phyloP scores from a whole-genome alignment of 1,140 invertebrate genomes.

The Drosophila asahinai region DNA sequence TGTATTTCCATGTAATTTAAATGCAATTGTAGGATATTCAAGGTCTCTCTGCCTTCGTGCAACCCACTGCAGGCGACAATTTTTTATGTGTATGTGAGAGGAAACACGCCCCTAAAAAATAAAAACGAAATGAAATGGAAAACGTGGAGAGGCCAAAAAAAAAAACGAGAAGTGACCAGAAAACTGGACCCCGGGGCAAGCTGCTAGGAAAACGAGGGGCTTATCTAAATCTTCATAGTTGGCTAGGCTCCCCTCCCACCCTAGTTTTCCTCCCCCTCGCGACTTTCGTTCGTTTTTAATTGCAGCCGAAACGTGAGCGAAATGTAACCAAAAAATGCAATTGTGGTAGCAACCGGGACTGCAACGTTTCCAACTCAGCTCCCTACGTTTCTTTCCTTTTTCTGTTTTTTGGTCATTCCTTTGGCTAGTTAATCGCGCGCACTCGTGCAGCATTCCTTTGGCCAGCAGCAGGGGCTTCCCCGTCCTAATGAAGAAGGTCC shows the following conservation, averaged over 20 bases:
- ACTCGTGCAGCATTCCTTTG: constrained; percentile 78
- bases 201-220: constrained; percentile 77
- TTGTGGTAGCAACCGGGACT: constrained; percentile 51
- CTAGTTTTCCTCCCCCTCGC: constrained; percentile 17
- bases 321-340: constrained; percentile 83
- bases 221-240: constrained; percentile 85
- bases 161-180: constrained; percentile 60
- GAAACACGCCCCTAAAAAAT: constrained; percentile 59
- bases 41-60: constrained; percentile 31
- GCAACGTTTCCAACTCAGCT: constrained; percentile 28
- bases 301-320: constrained; percentile 82
- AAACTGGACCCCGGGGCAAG: constrained; percentile 44
- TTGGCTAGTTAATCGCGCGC: constrained; percentile 69
- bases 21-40: constrained; percentile 62
- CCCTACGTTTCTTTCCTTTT: constrained; percentile 2
- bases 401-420: constrained; percentile 72
- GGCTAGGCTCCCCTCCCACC: constrained; percentile 68
- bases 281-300: constrained; percentile 71
- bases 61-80: constrained; percentile 54
- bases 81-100: constrained; percentile 18
- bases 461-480: constrained; percentile 15
- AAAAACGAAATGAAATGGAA: constrained; percentile 77
- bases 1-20: constrained; percentile 46
- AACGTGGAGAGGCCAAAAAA: constrained; percentile 56
- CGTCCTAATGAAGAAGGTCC: constrained; percentile 38